Conservation (phyloP, 2,797 vertebrate species). For the Catostomus latipinnis region DNA sequence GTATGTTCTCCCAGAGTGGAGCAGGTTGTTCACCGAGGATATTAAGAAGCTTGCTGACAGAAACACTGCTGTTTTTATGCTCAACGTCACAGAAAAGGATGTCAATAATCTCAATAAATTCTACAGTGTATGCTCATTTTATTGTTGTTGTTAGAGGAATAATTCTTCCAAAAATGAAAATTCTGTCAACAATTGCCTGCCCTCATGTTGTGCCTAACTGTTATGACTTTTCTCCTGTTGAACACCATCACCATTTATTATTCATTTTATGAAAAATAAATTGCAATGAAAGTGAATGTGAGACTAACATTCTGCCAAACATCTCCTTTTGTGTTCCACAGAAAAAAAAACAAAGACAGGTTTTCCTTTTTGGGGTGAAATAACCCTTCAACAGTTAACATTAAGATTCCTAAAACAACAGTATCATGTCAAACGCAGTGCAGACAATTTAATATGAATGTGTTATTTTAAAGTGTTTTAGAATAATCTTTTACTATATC, state of each 20-base stretch:
- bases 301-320: no score
- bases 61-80: background rate
- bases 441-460: background rate
- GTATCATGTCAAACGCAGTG: background rate
- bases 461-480: slow-evolving; percentile 19
- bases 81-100: background rate
- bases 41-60: background rate
- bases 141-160: background rate
- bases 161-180: no score
- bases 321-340: no score
- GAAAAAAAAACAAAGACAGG: no score
- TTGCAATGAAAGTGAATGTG: no score
- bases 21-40: background rate
- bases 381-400: background rate
- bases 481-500: background rate
- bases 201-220: no score
- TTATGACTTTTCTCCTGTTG: no score
- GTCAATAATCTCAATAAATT: background rate
- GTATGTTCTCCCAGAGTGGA: background rate
- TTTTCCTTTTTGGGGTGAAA: no score
- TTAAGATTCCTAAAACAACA: background rate
- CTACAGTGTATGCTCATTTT: background rate
- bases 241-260: no score
- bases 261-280: no score
- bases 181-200: no score